Evolutionary conservation across 1,140 invertebrate species (phyloP), one percentile per base, ranked within the genome.

Genomic region (Drosophila mauritiana): DNA sequence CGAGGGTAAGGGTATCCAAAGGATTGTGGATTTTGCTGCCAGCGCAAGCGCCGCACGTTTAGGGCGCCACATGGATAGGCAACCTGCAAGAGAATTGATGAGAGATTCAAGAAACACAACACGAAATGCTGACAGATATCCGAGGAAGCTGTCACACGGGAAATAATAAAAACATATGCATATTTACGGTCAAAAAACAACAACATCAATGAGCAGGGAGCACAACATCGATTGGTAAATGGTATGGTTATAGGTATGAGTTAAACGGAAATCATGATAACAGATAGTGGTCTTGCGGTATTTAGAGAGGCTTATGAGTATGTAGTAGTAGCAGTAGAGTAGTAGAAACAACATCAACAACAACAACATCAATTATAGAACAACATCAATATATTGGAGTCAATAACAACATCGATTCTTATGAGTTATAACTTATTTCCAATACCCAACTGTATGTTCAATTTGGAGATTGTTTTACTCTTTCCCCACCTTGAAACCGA

Each of bases 311-410:
- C 40, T 61, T 63, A 63, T 70, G 67, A 54, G 22, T 64, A 68
- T 70, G 48, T 78, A 56, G 51, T 72, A 56, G 37, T 78, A 78
- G 65, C 63, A 72, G 74, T 79, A 80, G 76, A 80, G 78, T 78
- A 83, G 80, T 72, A 84, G 69, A 84, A 70, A 84, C 76, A 85
- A 74, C 82, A 85, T 78, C 84, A 88, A 83, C 83, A 86, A 81
- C 82, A 86, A 88, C 83, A 86, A 86, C 83, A 88, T 88, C 83
- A 82, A 88, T 62, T 82, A 83, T 78, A 89, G 79, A 82, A 88
- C 77, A 83, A 89, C 80, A 78, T 73, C 63, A 88, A 81, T 82
- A 82, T 75, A 52, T 58, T 82, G 82, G 69, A 86, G 74, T 80
- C 73, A 80, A 65, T 70, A 85, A 85, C 78, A 85, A 85, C 77